Base-by-base conservation (phyloP, 1,140 invertebrate species). In the Plutomurus gul region DNA sequence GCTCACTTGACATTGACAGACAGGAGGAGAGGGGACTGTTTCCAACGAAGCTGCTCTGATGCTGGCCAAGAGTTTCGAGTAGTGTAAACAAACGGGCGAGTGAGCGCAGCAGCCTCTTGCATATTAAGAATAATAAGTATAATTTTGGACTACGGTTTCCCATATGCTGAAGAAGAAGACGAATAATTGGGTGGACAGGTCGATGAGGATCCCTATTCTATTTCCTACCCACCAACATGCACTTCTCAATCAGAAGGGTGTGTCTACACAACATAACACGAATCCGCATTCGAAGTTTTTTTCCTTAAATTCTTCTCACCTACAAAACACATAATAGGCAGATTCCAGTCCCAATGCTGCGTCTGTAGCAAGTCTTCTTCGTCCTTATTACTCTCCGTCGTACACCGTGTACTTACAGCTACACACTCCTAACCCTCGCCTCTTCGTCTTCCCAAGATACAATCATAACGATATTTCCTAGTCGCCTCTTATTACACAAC, bases 71-170 rank as follows among this genome's bases (percentile, higher is more conserved):
- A 30, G 56, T 65, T 65, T 65, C 56, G 56, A 65, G 36, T n/a
- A n/a, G n/a, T 65, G 56, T 65, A 65, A 65, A 65, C 56, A 65
- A 65, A 30, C n/a, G n/a, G n/a, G n/a, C n/a, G n/a, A n/a, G n/a
- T n/a, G n/a, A n/a, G n/a, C n/a, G n/a, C n/a, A n/a, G n/a, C n/a
- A n/a, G n/a, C n/a, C n/a, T n/a, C n/a, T n/a, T n/a, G n/a, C n/a
- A n/a, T n/a, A n/a, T n/a, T n/a, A n/a, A n/a, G n/a, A n/a, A n/a
- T n/a, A n/a, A n/a, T n/a, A n/a, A n/a, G n/a, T n/a, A n/a, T n/a
- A n/a, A n/a, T n/a, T n/a, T n/a, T n/a, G n/a, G n/a, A n/a, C n/a
- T 65, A 65, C 56, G 27, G 30, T n/a, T 30, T 65, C 27, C 18
- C 36, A 65, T 30, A 30, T 65, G 11, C 13, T 65, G 25, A n/a